Conservation (phyloP, 2,113 vertebrate species). For the Calyptommatus sinebrachiatus region DNA sequence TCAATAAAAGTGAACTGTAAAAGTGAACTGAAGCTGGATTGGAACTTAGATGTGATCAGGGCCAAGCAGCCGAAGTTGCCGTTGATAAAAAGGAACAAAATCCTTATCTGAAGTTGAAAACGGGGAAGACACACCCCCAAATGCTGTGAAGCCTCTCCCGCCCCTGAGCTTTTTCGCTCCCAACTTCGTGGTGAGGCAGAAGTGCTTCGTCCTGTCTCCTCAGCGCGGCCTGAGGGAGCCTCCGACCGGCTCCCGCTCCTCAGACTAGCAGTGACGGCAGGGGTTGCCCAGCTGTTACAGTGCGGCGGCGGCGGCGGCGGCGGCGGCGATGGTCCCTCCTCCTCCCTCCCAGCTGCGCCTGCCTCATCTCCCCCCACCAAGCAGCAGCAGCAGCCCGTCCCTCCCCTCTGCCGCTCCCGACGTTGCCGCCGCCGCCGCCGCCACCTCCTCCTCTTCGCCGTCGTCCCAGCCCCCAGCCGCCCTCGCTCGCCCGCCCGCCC, state of each 20-base stretch:
- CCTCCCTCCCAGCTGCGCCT: slow-evolving; percentile 78
- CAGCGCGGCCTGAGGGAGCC: slow-evolving; percentile 30
- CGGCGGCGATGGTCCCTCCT: no score
- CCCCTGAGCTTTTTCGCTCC: neutral
- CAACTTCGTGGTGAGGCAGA: neutral
- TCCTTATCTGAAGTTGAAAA: neutral
- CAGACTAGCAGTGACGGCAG: slow-evolving; percentile 45
- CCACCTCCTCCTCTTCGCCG: slow-evolving; percentile 75
- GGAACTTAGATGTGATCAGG: neutral
- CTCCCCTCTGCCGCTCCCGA: slow-evolving; percentile 62
- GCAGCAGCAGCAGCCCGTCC: slow-evolving; percentile 70
- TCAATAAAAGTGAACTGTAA: no score
- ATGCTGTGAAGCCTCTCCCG: neutral
- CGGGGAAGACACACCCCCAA: slow-evolving; percentile 9
- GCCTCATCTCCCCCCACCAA: slow-evolving; percentile 69
- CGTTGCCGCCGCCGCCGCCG: slow-evolving; percentile 78
- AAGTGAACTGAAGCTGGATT: no score
- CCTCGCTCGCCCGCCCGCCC: slow-evolving; percentile 38
- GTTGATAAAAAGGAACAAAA: no score
- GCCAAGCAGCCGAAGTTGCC: neutral
- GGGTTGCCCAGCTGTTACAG: slow-evolving; percentile 71
- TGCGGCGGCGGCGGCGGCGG: slow-evolving; percentile 65
- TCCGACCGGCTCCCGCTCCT: slow-evolving; percentile 49
- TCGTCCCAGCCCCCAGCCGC: slow-evolving; percentile 53
- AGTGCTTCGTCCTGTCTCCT: neutral